A percentile compares a stretch with the other conserved stretches of the same genome.
These are phyloP conservation scores for Cryptomyrus ogoouensis DNA, from an alignment of 2,113 vertebrate species.

Conservation along the genomic window DNA sequence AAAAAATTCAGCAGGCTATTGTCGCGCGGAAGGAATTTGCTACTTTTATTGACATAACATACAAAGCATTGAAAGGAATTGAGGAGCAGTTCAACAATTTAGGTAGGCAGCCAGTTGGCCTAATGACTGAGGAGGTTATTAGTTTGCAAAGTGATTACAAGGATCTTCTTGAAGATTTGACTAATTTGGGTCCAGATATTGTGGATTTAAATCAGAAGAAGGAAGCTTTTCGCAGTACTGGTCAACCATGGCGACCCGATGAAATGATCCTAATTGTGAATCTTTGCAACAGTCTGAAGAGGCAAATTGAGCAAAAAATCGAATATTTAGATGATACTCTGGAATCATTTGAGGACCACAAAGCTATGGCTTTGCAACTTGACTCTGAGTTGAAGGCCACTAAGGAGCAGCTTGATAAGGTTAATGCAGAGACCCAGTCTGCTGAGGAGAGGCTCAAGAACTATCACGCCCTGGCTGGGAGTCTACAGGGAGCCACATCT, in stretches of 20 bases:
- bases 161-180: conserved; percentile 64
- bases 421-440: conserved; percentile 81
- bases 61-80: conserved; percentile 60
- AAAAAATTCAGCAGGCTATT: conserved; percentile 78
- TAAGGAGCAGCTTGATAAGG: conserved; percentile 67
- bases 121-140: conserved; percentile 63
- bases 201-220: conserved; percentile 88
- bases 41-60: conserved; percentile 74
- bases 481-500: conserved; percentile 73
- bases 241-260: conserved; percentile 84
- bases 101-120: conserved; percentile 62
- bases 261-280: conserved; percentile 75
- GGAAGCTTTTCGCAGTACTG: conserved; percentile 82
- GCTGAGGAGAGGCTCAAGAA: conserved; percentile 85
- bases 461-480: conserved; percentile 80
- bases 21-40: conserved; percentile 75
- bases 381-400: conserved; percentile 69
- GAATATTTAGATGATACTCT: conserved; percentile 71
- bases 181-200: conserved; percentile 67
- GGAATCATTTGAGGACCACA: conserved; percentile 72
- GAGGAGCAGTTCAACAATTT: conserved; percentile 76
- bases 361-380: conserved; percentile 72
- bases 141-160: conserved; percentile 67
- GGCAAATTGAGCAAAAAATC: conserved; percentile 73
- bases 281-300: conserved; percentile 70